A percentile compares a stretch with the other conserved stretches of the same genome.
phyloP scores from a whole-genome alignment of 2,113 vertebrate genomes.

The Sapajus apella region DNA sequence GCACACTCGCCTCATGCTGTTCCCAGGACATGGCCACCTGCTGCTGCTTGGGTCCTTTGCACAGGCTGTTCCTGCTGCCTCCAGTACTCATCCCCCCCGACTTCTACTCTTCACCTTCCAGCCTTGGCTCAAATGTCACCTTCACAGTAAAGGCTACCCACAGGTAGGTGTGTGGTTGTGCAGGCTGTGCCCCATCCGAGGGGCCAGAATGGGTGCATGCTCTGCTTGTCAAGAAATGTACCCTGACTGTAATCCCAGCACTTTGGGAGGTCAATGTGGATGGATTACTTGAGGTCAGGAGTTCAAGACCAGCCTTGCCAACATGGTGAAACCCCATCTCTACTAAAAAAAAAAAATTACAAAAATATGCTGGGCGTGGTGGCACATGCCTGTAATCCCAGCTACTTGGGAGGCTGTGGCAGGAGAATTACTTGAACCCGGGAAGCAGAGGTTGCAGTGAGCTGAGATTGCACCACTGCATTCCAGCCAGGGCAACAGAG shows the following conservation, averaged over 20 bases:
- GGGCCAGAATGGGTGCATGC: background rate
- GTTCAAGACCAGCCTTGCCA: too few relatives aligned
- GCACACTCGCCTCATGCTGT: background rate
- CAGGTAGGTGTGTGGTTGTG: background rate
- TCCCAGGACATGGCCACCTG: background rate
- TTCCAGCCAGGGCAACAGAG: too few relatives aligned
- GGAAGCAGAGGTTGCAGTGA: too few relatives aligned
- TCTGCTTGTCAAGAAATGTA: background rate
- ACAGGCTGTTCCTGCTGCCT: background rate
- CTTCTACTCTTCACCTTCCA: background rate
- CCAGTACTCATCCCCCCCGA: background rate
- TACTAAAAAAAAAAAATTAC: too few relatives aligned
- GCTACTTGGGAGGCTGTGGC: too few relatives aligned
- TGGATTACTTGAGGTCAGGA: too few relatives aligned
- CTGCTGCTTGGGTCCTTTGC: background rate
- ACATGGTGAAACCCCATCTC: too few relatives aligned
- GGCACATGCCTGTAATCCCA: too few relatives aligned
- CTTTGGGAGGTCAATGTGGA: too few relatives aligned
- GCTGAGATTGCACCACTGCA: too few relatives aligned
- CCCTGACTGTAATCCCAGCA: background rate
- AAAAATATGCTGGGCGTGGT: too few relatives aligned
- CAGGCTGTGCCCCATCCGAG: background rate
- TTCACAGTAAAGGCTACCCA: background rate
- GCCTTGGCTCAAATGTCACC: background rate
- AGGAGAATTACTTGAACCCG: too few relatives aligned